These are phyloP conservation scores for Spilosoma lubricipeda DNA, from an alignment of 2,888 invertebrate species.

Conservation along the genomic window DNA sequence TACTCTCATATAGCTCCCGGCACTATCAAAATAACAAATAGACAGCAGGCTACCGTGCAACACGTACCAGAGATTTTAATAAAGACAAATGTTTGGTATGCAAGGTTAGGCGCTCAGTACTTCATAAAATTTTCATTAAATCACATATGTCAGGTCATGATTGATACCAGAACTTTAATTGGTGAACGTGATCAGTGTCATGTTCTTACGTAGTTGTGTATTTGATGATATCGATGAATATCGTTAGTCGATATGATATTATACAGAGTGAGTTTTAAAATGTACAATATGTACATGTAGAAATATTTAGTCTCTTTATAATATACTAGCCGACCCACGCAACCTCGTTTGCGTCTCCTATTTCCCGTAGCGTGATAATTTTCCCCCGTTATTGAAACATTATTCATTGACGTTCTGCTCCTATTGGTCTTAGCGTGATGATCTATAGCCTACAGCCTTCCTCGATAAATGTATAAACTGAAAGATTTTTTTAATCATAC, in stretches of 20 bases:
- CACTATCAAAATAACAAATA: constrained; percentile 37
- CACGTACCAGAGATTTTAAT: constrained; percentile 41
- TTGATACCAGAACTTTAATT: constrained; percentile 65
- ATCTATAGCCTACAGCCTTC: too few relatives aligned
- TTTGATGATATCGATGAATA: constrained; percentile 48
- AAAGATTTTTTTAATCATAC: too few relatives aligned
- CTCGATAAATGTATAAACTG: too few relatives aligned
- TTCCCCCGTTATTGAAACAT: too few relatives aligned
- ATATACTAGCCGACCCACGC: too few relatives aligned
- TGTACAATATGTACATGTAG: not conserved
- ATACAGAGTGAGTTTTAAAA: constrained; percentile 11
- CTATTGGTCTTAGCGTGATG: too few relatives aligned
- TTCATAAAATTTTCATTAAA: constrained; percentile 48
- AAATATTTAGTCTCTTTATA: too few relatives aligned
- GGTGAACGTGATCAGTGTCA: constrained; percentile 57
- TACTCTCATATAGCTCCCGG: constrained; percentile 43
- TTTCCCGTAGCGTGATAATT: too few relatives aligned
- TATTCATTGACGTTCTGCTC: too few relatives aligned
- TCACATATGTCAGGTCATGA: constrained; percentile 59
- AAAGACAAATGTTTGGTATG: constrained; percentile 39
- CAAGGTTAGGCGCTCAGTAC: constrained; percentile 57
- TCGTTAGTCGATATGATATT: constrained; percentile 57
- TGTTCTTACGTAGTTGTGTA: constrained; percentile 35
- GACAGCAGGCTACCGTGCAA: constrained; percentile 29
- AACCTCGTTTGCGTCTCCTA: too few relatives aligned